phyloP scores from a whole-genome alignment of 2,888 invertebrate species.

The Mactromeris polynyma region DNA sequence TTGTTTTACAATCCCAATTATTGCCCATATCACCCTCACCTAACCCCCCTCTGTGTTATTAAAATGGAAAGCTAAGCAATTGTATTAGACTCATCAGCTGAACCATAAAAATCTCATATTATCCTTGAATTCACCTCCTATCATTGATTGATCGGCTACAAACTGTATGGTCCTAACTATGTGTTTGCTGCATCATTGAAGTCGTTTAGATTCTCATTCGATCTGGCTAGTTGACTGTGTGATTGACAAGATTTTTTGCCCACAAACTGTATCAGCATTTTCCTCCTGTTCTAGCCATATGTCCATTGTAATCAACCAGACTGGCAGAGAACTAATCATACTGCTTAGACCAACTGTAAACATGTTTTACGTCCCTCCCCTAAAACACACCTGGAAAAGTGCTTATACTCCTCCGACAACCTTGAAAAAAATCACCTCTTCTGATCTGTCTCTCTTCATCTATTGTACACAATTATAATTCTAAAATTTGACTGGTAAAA shows the following conservation, averaged over 20 bases:
- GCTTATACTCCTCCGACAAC: background rate
- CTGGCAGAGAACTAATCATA: background rate
- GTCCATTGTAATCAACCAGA: background rate
- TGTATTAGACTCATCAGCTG: background rate
- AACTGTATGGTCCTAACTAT: conserved; percentile 2
- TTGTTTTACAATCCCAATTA: conserved; percentile 11
- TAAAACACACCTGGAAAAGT: background rate
- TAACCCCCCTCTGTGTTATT: background rate
- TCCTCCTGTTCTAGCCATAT: conserved; percentile 24
- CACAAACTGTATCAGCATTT: background rate
- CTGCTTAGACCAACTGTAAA: background rate
- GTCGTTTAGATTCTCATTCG: conserved; percentile 37
- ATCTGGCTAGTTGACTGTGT: conserved; percentile 34
- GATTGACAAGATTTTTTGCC: conserved; percentile 32
- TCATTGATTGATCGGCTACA: conserved; percentile 15
- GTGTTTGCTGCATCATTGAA: conserved; percentile 20
- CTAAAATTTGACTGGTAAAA: too few relatives aligned
- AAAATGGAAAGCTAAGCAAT: conserved; percentile 7
- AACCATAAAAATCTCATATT: background rate
- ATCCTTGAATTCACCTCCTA: conserved; percentile 19
- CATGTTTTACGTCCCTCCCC: background rate
- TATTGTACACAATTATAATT: background rate
- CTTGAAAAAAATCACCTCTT: background rate
- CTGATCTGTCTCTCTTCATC: background rate
- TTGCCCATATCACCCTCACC: background rate